Base-by-base conservation (phyloP, 2,888 invertebrate genomes). In the Crematogaster levior region DNA sequence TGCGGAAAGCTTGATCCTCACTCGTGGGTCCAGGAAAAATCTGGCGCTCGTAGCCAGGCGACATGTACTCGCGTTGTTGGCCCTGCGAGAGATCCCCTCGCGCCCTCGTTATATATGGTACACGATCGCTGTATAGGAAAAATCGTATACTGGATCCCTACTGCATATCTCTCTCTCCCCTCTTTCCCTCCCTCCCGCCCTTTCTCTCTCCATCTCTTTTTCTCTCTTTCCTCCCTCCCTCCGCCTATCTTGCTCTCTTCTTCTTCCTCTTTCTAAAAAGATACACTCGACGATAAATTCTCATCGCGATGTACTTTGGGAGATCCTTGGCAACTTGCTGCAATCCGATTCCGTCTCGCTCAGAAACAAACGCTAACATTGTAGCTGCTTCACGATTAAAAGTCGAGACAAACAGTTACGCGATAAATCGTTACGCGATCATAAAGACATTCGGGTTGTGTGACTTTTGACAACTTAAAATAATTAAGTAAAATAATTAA, bases 11-110 rank as follows among this genome's bases (percentile, higher is more conserved):
- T 40, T 85, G 85, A 65, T 91, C 91, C 30, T 86, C 89, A 51
- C 89, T 91, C 3, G 91, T 5, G 94, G 94, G 58, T 94, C 92
- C 73, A 94, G 83, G 85, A 90, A 94, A 88, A 91, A 94, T n/a
- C 91, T 91, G 34, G 89, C 89, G 68, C 90, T 89, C 46, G 46
- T n/a, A 81, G 66, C 27, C 63, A 5, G 53, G 21, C 10, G 72
- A 77, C 77, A 46, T 48, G 27, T 24, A 48, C n/a, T 90, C 86
- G 5, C 85, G 84, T 15, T 83, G 84, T 61, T 56, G 93, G 91
- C 3, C 91, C 88, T 18, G 74, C 88, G 89, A 24, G 92, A 86
- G 7, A 93, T 94, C 85, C 94, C 93, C 1, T 68, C 24, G 70
- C 66, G 93, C 94, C 85, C 94, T 94, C 1, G 92, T 73, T 30